Evolutionary conservation across 2,113 vertebrate species (phyloP), one percentile per base, ranked within the genome.

Genomic region (Ploceus nigricollis): DNA sequence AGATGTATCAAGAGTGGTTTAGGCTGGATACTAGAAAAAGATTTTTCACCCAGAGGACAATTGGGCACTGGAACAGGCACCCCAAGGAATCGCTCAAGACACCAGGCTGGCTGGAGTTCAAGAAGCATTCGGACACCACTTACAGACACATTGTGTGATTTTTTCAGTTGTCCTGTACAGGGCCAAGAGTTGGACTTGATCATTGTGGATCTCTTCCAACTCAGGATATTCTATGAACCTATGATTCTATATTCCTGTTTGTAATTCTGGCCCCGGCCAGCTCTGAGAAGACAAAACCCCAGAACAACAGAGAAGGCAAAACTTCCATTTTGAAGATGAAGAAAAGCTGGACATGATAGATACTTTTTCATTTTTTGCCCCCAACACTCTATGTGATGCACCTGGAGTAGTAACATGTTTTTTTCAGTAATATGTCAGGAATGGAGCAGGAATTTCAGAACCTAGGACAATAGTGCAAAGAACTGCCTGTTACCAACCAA

Each of bases 361-460:
- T 45, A 14, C 0, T 63, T 53, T 66, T 54, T 51, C 19, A 11
- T 12, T 56, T 78, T 75, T 61, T 54, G 2, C 2, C 16, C 8
- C 3, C 5, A 20, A 30, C 31, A 27, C 10, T 47, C 37, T 30
- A 18, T 18, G 24, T 9, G 19, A 45, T 40, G 7, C 3, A 58
- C 7, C 2, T 63, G 10, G 14, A 58, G 1, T 63, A 40, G 58
- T 9, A 30, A 3, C 2, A 45, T 12, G 12, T 1, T 13, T 24
- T 68, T 35, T 25, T 25, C n/a, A 35, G 21, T 50, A 66, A 63
- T 6, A 31, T 16, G 3, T 13, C 15, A 66, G 56, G 9, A 70
- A 51, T 13, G 3, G 15, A 73, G 6, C 5, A 64, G 27, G 24
- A 14, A 70, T 82, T 91, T 78, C 57, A 57, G 42, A 94, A 72